Base-by-base conservation (phyloP, 2,113 vertebrate species). In the Zosterops lateralis region DNA sequence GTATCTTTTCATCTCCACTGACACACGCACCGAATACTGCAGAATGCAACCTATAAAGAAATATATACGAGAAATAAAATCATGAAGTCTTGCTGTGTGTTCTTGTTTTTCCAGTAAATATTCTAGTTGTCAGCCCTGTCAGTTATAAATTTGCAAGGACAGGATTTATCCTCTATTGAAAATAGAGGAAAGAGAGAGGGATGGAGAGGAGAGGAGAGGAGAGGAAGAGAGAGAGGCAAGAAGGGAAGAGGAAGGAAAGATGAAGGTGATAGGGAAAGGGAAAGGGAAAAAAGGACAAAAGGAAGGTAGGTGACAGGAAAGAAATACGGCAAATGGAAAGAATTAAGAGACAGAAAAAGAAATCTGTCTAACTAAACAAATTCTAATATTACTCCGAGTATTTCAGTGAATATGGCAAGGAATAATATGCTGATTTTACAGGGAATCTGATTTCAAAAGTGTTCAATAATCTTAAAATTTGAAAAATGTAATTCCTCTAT, bases 1-100 rank as follows among this genome's bases (percentile, higher is more conserved):
- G 84, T 76, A 87, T 80, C 91, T 94, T 95, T 95, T 93, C 67
- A 93, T 94, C 94, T 96, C 74, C 60, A 81, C 66, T 95, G 95
- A 96, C 91, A 96, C 74, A 73, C 87, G 77, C 65, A 96, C 47
- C 89, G 90, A 96, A 94, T 81, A 88, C 57, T 60, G 76, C 53
- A 87, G 92, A 89, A 85, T 5, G 3, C 36, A 75, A 54, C 82
- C 48, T 89, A 53, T 73, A 90, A 96, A 95, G 89, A 90, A 92
- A 94, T 91, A 91, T 12, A 74, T 72, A 89, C 22, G 79, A 92
- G 73, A 82, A 75, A 84, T 45, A 40, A 50, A 81, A 90, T 90
- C 90, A 94, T 56, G 61, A 89, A 94, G 71, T 93, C 96, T 95
- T 91, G 84, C 81, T 89, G 89, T 71, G 79, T 51, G 51, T 75